Evolutionary conservation across 1,140 invertebrate genomes (phyloP), one percentile per base, ranked within the genome.

Genomic region (Dufourea novaeangliae): DNA sequence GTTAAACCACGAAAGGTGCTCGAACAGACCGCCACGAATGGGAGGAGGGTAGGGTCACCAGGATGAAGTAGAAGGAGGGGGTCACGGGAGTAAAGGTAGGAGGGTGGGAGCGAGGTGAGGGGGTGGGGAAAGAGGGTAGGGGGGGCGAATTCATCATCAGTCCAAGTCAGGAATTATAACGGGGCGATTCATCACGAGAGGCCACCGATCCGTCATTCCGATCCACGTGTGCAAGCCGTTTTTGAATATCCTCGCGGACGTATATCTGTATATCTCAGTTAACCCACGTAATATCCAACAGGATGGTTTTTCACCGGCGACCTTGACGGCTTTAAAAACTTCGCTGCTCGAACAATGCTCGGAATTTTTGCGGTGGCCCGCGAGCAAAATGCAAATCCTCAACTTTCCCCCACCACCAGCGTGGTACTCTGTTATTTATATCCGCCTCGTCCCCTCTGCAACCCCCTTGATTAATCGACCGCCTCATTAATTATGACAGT

Each of bases 121-220:
- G 61, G 27, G 27, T n/a, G 62, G 59, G 41, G 37, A 32, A 37
- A 56, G 20, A 44, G 54, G 78, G 52, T 62, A 75, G 83, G 57
- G 71, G 77, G 81, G 82, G 68, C 72, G 86, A 88, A 92, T 92
- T 91, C 88, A 91, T 91, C 91, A 91, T 90, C 88, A 86, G 89
- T 89, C 83, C 88, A 85, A 90, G 90, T 88, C 89, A 88, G 82
- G 87, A 92, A 91, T 92, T 89, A 91, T 90, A 91, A 89, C 89
- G 86, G 87, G 84, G 87, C 90, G 90, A 91, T 92, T 91, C 89
- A 92, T 92, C 90, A 92, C 84, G 80, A 83, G 88, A 73, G 83
- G 80, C 79, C 77, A 81, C 89, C 89, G 89, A 92, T 91, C 89
- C 89, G 90, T 91, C 90, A 92, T 92, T 83, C 83, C 80, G 86